Evolutionary conservation across 1,140 invertebrate genomes (phyloP), one percentile per base, ranked within the genome.

Genomic region (Homarus americanus): DNA sequence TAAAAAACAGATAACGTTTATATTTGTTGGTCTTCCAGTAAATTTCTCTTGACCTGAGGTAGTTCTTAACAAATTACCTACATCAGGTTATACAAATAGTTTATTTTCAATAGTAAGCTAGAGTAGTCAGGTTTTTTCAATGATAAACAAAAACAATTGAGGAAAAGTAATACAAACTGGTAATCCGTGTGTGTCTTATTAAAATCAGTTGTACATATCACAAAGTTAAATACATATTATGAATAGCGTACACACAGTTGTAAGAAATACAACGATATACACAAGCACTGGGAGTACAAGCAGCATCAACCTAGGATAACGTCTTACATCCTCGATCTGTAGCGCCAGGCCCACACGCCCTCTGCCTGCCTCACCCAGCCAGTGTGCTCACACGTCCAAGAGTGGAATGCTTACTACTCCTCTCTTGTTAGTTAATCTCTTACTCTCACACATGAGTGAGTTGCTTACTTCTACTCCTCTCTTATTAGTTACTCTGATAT

Each of bases 151-250:
- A 49, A 49, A 15, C 5, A 7, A 49, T 49, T 7, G 44, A 49
- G 12, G 75, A n/a, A 24, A 82, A 80, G n/a, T 53, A 80, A 82
- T 24, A 82, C 79, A 34, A 44, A 36, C 28, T 63, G 36, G 41
- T 82, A 82, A 78, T 87, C 75, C 44, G 49, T 91, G 75, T 72
- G 88, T 91, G 80, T 91, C 78, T 91, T 91, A 91, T 91, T 91
- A 91, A 91, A 91, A 91, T 82, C 89, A 91, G 82, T 91, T 91
- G 89, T 91, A 91, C 89, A 91, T 91, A 91, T 91, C 89, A 91
- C 89, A 91, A 91, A 91, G 89, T 91, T 85, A 82, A 85, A 91
- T 91, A 91, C 89, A 91, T 85, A 91, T 88, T 86, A 86, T 90
- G 80, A 85, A 78, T 91, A 91, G 89, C 89, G 66, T 85, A 91